These are phyloP conservation scores for Acridotheres tristis DNA, from an alignment of 2,797 vertebrate species.

Conservation along the genomic window DNA sequence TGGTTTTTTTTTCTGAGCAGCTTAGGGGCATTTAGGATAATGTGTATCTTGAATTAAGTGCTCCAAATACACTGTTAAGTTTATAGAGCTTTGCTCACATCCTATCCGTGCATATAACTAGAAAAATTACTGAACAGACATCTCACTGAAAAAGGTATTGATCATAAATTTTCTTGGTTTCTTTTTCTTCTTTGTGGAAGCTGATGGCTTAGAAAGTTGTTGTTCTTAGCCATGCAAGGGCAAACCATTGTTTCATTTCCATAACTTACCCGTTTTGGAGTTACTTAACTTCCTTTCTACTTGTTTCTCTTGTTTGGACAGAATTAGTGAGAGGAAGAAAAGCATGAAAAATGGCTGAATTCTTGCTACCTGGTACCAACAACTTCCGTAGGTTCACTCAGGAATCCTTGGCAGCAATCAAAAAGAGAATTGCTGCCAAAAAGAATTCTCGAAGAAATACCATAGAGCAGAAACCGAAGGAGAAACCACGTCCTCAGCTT, in stretches of 20 bases:
- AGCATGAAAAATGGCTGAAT: slow-evolving; percentile 96
- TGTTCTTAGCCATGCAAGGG: neutral
- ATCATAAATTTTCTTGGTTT: neutral
- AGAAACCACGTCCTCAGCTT: slow-evolving; percentile 78
- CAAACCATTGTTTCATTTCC: neutral
- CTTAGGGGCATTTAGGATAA: neutral
- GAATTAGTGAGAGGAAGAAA: slow-evolving; percentile 78
- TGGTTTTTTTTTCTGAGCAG: neutral
- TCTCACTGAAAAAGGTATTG: neutral
- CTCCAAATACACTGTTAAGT: neutral
- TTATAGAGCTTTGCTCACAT: neutral
- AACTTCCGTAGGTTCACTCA: slow-evolving; percentile 91
- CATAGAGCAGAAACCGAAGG: slow-evolving; percentile 67
- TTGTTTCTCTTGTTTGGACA: slow-evolving; percentile 71
- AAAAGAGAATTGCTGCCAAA: slow-evolving; percentile 86
- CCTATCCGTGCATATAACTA: neutral
- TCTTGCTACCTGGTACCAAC: slow-evolving; percentile 86
- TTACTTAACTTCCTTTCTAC: slow-evolving; percentile 12
- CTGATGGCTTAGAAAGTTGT: neutral
- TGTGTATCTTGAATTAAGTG: neutral
- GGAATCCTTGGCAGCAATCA: slow-evolving; percentile 90
- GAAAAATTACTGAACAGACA: neutral
- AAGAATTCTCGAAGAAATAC: slow-evolving; percentile 34
- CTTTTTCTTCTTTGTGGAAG: neutral
- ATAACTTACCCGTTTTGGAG: neutral